phyloP scores from a whole-genome alignment of 2,113 vertebrate species.

The Tachuris rubrigastra region DNA sequence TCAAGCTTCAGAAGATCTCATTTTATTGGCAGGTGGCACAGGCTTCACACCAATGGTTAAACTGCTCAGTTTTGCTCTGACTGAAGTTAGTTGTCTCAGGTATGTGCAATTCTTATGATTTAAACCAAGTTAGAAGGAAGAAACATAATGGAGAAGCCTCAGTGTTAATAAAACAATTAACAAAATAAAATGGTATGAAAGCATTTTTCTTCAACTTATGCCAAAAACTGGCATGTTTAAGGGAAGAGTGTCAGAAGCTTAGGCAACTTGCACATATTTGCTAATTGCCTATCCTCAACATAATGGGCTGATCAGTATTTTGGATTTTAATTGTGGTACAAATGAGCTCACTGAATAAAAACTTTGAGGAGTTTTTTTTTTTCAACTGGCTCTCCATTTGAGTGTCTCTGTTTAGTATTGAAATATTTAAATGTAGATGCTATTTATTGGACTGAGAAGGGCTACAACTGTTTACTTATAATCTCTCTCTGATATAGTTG shows the following conservation, averaged over 20 bases:
- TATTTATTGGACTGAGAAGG: background rate
- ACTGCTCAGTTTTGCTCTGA: conserved; percentile 78
- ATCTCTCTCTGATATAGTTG: background rate
- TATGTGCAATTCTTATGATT: conserved; percentile 23
- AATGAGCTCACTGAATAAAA: background rate
- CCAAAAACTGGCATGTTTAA: background rate
- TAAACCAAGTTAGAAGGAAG: background rate
- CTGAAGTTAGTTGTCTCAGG: conserved; percentile 77
- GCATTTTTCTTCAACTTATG: background rate
- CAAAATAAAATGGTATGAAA: background rate
- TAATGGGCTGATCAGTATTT: background rate
- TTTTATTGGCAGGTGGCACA: conserved; percentile 91
- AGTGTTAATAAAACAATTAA: background rate
- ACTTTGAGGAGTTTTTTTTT: background rate
- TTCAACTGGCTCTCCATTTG: background rate
- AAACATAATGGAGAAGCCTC: background rate
- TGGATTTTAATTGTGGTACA: background rate
- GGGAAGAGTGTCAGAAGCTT: background rate
- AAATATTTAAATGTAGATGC: background rate
- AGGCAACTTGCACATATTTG: background rate
- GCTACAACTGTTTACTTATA: background rate
- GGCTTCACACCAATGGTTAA: conserved; percentile 96
- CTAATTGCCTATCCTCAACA: background rate
- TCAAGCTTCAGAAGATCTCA: conserved; percentile 82
- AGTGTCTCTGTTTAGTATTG: background rate